Conservation (phyloP, 2,888 invertebrate genomes). For the Teleiodes luculella region DNA sequence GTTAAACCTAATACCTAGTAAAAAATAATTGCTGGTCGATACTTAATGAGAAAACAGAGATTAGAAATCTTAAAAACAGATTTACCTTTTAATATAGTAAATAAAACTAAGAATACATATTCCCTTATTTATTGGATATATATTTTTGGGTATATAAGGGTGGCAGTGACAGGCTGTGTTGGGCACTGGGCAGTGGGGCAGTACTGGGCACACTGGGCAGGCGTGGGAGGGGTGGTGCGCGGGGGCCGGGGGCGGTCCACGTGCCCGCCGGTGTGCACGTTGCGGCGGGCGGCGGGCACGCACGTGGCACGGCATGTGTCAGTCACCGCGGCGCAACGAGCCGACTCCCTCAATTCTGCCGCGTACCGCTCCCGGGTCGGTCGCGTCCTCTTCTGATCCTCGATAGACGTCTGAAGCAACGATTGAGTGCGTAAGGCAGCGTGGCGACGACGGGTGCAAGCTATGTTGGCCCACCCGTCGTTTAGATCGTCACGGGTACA, state of each 20-base stretch:
- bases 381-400: slow-evolving; percentile 45
- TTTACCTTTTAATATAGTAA: too few relatives aligned
- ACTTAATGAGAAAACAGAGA: too few relatives aligned
- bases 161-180: neutral
- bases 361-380: slow-evolving; percentile 59
- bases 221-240: neutral
- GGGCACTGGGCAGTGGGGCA: neutral
- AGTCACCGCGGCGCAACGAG: slow-evolving; percentile 44
- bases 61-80: too few relatives aligned
- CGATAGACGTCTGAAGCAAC: slow-evolving; percentile 29
- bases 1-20: too few relatives aligned
- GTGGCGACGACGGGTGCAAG: slow-evolving; percentile 56
- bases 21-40: too few relatives aligned
- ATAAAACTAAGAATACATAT: too few relatives aligned
- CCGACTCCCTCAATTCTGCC: slow-evolving; percentile 65
- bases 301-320: slow-evolving; percentile 56
- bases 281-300: slow-evolving; percentile 50
- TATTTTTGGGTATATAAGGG: too few relatives aligned
- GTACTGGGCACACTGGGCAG: neutral
- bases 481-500: slow-evolving; percentile 77
- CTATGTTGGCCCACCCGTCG: slow-evolving; percentile 46
- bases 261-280: slow-evolving; percentile 48
- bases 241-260: slow-evolving; percentile 25
- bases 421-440: slow-evolving; percentile 50
- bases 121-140: too few relatives aligned